A percentile compares a stretch with the other conserved stretches of the same genome.
These are phyloP conservation scores for Molossus molossus DNA, from an alignment of 2,797 vertebrate genomes.

Conservation along the genomic window DNA sequence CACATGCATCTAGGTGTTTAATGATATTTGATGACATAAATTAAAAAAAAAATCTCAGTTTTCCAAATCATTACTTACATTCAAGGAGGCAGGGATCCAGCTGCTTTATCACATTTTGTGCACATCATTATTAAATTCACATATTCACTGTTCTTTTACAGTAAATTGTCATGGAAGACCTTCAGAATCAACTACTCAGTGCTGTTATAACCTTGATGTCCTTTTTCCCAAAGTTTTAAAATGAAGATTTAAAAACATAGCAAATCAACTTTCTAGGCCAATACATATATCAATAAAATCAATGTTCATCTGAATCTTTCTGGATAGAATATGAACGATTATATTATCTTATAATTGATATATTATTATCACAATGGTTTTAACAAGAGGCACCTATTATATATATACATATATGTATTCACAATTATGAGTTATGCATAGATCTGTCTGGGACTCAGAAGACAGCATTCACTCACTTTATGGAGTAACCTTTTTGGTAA, in stretches of 20 bases:
- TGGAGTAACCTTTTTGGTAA: background rate
- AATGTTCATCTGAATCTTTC: background rate
- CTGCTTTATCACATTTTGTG: conserved; percentile 73
- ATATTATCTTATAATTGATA: background rate
- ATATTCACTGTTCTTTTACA: conserved; percentile 58
- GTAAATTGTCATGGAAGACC: conserved; percentile 52
- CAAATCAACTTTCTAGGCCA: background rate
- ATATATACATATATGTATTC: background rate
- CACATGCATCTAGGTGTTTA: conserved; percentile 73
- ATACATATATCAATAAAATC: background rate
- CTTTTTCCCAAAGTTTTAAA: conserved; percentile 13
- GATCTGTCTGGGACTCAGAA: background rate
- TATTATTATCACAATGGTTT: background rate
- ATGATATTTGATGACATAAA: conserved; percentile 77
- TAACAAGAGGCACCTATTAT: background rate
- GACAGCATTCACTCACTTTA: background rate
- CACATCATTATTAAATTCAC: conserved; percentile 75
- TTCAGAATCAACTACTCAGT: conserved; percentile 42
- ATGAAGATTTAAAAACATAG: background rate
- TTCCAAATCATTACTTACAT: conserved; percentile 84
- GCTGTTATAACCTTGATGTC: background rate
- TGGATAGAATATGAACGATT: background rate
- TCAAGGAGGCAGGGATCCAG: conserved; percentile 79
- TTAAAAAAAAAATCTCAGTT: conserved; percentile 69
- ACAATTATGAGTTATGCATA: background rate